phyloP scores from a whole-genome alignment of 2,888 invertebrate species.

The Ectemnius continuus region DNA sequence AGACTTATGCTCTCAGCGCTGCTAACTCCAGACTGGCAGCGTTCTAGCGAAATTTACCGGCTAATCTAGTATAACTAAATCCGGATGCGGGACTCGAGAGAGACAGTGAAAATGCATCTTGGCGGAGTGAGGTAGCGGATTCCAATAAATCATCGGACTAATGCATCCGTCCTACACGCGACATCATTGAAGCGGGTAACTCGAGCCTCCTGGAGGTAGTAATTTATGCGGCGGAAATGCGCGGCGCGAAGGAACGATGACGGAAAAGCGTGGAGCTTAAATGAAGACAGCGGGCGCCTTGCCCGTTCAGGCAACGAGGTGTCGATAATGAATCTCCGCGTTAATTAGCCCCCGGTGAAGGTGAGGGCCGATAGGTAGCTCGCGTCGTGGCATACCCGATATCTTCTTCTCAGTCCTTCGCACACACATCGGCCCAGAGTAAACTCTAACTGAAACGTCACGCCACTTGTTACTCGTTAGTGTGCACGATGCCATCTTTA shows the following conservation, averaged over 20 bases:
- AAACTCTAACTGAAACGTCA: constrained; percentile 75
- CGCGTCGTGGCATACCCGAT: constrained; percentile 73
- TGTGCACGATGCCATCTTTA: constrained; percentile 75
- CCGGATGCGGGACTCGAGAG: too few species aligned
- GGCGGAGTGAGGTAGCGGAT: too few species aligned
- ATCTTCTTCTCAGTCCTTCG: constrained; percentile 54
- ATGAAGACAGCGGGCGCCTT: constrained; percentile 65
- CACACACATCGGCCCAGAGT: constrained; percentile 48
- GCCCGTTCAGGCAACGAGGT: constrained; percentile 61
- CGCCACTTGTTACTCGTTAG: constrained; percentile 74
- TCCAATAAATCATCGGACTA: constrained; percentile 16
- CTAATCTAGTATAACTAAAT: too few species aligned
- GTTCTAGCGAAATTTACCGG: too few species aligned
- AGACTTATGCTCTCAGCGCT: background rate
- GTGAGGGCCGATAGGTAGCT: constrained; percentile 68
- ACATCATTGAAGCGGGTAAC: too few species aligned
- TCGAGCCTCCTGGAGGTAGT: background rate
- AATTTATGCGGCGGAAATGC: background rate
- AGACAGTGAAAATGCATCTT: too few species aligned
- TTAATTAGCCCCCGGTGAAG: constrained; percentile 71
- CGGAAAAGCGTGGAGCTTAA: constrained; percentile 56
- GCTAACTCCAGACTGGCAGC: too few species aligned
- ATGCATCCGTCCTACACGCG: background rate
- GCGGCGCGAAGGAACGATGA: constrained; percentile 20
- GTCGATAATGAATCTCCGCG: constrained; percentile 75